A percentile compares a stretch with the other conserved stretches of the same genome.
Evolutionary conservation across 2,888 invertebrate genomes (phyloP).

Genomic region (Atherix ibis): DNA sequence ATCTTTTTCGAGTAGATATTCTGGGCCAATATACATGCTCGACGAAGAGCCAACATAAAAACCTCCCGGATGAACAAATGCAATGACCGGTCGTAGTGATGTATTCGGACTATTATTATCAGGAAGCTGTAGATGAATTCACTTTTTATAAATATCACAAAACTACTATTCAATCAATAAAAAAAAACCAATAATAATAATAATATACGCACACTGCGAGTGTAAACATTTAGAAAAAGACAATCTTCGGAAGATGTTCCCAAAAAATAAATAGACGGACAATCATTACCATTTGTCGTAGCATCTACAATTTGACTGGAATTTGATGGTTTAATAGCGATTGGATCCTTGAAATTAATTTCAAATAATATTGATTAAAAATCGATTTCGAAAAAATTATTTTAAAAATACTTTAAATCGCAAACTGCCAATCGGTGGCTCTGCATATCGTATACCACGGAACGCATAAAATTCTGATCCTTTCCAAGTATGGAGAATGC

Average conservation of each 20-base stretch:
- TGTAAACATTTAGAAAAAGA: constrained; percentile 40
- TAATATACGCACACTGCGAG: no score
- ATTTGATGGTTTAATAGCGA: no score
- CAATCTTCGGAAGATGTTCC: constrained; percentile 37
- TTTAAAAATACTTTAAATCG: constrained; percentile 5
- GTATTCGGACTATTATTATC: neutral
- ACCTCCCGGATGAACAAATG: constrained; percentile 6
- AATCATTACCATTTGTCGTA: constrained; percentile 22
- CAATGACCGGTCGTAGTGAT: constrained; percentile 4
- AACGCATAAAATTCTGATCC: constrained; percentile 1
- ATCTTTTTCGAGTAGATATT: constrained; percentile 22
- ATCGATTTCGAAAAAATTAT: no score
- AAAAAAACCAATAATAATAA: no score
- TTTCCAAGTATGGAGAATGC: constrained; percentile 2
- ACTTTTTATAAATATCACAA: no score
- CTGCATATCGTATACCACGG: constrained; percentile 5
- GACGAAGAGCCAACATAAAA: neutral
- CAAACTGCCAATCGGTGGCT: constrained; percentile 4
- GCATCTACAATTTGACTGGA: no score
- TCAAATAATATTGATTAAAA: no score
- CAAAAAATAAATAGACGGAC: constrained; percentile 8
- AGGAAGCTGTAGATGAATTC: neutral
- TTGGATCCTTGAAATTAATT: no score
- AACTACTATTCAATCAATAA: neutral
- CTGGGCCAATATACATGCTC: constrained; percentile 14